Conservation (phyloP, 1,140 invertebrate species). For the Anthonomus grandis region DNA sequence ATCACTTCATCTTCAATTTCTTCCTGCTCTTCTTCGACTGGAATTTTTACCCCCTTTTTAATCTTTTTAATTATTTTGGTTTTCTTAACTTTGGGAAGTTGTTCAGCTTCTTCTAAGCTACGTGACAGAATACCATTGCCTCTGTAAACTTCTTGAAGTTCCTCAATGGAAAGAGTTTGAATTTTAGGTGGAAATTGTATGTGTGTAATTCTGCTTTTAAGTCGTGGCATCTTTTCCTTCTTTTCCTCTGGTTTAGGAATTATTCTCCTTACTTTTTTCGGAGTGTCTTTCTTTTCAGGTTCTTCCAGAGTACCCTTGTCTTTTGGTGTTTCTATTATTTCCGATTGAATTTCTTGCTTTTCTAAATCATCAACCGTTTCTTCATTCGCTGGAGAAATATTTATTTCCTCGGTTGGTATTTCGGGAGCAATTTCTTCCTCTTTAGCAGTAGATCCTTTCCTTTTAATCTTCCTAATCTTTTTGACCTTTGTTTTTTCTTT, state of each 20-base stretch:
- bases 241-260: slow-evolving; percentile 58
- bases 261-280: slow-evolving; percentile 30
- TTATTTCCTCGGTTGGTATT: slow-evolving; percentile 9
- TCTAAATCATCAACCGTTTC: not conserved
- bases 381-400: not conserved
- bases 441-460: slow-evolving; percentile 4
- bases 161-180: slow-evolving; percentile 53
- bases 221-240: slow-evolving; percentile 58
- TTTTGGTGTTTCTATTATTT: slow-evolving; percentile 5
- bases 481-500: slow-evolving; percentile 13
- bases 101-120: slow-evolving; percentile 66
- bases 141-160: slow-evolving; percentile 52
- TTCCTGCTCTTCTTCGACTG: slow-evolving; percentile 43
- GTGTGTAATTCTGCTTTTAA: slow-evolving; percentile 62
- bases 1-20: slow-evolving; percentile 47
- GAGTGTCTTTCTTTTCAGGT: slow-evolving; percentile 32
- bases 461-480: slow-evolving; percentile 28
- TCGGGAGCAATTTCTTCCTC: slow-evolving; percentile 13
- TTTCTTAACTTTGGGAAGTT: slow-evolving; percentile 55
- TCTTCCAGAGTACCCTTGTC: slow-evolving; percentile 27
- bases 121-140: slow-evolving; percentile 65
- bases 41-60: too few species aligned
- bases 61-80: too few species aligned
- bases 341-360: slow-evolving; percentile 12
- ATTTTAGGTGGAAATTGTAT: slow-evolving; percentile 57